Base-by-base conservation (phyloP, 2,888 invertebrate genomes). In the Rosalia funebris region DNA sequence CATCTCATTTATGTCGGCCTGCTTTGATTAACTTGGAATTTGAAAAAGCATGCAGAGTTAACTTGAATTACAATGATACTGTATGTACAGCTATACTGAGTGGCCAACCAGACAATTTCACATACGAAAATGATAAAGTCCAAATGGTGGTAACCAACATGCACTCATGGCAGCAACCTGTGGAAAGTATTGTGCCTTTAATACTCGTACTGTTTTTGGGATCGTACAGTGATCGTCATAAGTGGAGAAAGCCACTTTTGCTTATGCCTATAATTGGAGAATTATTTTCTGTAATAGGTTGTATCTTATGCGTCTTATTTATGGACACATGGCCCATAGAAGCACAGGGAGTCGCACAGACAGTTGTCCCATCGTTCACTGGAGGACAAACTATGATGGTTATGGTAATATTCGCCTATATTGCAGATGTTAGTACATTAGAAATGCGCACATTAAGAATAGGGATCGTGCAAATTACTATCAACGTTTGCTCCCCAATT, bases 371-470 rank as follows among this genome's bases (percentile, higher is more conserved):
- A 1, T 85, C 87, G 0, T 77, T 88, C 20, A 84, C 84, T 16
- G 88, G 89, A 19, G 87, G 88, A 15, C 80, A 83, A 60, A 83
- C 87, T 0, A 78, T 81, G 74, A 60, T 82, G 12, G 73, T 78
- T 2, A 80, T 81, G 79, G 81, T 81, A 9, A 69, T 75, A 10
- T 82, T 77, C 59, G 74, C 81, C 1, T 82, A 82, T 59, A 77
- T 82, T 15, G 81, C 81, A 1, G 81, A 82, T 66, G 76, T 81
- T 1, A 81, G 88, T 36, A 82, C 85, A 0, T 57, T 84, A 15
- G 86, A 87, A 68, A 83, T 85, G 65, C 82, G 88, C 17, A 89
- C 88, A 1, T 82, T 88, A 45, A 81, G 88, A 70, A 82, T 88
- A 42, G 89, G 88, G 10, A 73, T 87, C n/a, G 83, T 87, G 10